These are phyloP conservation scores for Probaryconus sp. DNA, from an alignment of 1,140 invertebrate genomes.

Conservation along the genomic window DNA sequence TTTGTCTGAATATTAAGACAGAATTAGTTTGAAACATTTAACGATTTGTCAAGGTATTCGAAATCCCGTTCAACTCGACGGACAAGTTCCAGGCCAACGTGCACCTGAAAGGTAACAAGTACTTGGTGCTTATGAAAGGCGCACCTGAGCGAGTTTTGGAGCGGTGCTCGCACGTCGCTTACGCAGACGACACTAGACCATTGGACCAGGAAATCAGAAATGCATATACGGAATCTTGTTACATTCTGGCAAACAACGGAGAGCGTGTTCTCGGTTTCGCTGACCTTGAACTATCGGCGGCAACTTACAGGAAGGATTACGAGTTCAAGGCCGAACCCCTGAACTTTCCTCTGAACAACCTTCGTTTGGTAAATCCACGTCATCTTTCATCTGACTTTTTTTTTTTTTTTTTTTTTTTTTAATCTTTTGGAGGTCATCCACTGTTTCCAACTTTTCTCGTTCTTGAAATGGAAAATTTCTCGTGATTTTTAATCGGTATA, in stretches of 20 bases:
- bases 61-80: conserved; percentile 77
- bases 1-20: no score
- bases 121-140: conserved; percentile 90
- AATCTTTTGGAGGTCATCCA: no score
- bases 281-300: conserved; percentile 80
- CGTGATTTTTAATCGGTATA: no score
- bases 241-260: conserved; percentile 85
- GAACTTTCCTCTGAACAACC: conserved; percentile 84
- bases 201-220: conserved; percentile 47
- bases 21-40: no score
- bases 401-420: no score
- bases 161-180: conserved; percentile 85
- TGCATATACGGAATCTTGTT: conserved; percentile 82
- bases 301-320: conserved; percentile 75
- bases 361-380: conserved; percentile 80
- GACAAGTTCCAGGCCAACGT: conserved; percentile 79
- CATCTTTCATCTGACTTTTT: neutral
- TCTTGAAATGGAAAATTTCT: no score
- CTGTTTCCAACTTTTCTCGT: no score
- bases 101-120: conserved; percentile 64
- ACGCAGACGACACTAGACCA: conserved; percentile 66
- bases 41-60: conserved; percentile 49
- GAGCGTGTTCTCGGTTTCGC: conserved; percentile 89
- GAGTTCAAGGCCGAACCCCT: conserved; percentile 82
- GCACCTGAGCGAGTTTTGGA: conserved; percentile 92